Conservation (phyloP, 2,113 vertebrate genomes). For the Rhipidura dahli region DNA sequence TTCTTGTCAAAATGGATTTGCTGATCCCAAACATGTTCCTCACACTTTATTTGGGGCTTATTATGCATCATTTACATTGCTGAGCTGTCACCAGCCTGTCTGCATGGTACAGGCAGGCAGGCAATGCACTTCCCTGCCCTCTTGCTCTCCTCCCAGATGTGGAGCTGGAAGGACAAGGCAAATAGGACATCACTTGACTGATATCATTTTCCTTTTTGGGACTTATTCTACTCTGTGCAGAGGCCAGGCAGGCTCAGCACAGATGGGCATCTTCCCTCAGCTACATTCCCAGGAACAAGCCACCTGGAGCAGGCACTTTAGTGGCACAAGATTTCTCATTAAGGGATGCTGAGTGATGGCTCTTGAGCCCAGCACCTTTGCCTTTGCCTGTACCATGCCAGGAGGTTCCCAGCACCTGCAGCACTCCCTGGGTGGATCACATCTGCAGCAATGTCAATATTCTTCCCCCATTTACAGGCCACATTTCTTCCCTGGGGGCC, state of each 20-base stretch:
- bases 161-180: neutral
- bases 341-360: neutral
- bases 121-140: conserved; percentile 10
- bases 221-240: neutral
- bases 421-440: neutral
- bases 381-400: neutral
- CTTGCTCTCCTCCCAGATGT: conserved; percentile 17
- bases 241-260: neutral
- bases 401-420: fast-evolving
- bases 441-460: neutral
- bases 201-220: neutral
- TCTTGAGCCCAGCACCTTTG: neutral
- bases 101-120: neutral
- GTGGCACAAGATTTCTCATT: neutral
- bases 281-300: neutral
- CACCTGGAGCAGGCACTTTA: neutral
- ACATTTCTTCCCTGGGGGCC: fast-evolving
- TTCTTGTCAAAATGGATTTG: conserved; percentile 52
- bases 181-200: neutral
- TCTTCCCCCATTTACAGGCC: neutral
- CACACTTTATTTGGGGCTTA: conserved; percentile 48
- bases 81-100: conserved; percentile 55
- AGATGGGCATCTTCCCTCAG: neutral
- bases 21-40: conserved; percentile 51
- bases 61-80: conserved; percentile 27